phyloP scores from a whole-genome alignment of 2,113 vertebrate species.

The Rana temporaria region DNA sequence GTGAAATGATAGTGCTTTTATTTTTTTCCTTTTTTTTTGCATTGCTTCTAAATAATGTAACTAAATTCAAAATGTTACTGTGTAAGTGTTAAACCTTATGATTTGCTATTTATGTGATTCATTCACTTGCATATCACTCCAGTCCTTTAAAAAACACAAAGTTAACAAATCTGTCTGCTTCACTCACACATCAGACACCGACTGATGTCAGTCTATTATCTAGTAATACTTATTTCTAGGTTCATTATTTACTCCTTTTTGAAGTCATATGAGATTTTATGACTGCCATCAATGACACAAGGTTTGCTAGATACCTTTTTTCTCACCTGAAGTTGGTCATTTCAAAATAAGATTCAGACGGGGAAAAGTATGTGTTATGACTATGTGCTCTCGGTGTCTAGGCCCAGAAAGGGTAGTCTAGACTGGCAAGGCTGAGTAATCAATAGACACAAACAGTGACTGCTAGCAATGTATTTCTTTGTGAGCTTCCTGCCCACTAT shows the following conservation, averaged over 20 bases:
- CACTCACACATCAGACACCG: background rate
- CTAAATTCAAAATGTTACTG: too few species aligned
- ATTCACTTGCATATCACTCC: background rate
- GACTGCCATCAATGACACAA: background rate
- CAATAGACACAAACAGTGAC: slow-evolving; percentile 47
- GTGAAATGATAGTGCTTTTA: too few species aligned
- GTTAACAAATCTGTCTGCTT: slow-evolving; percentile 4
- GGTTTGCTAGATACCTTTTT: background rate
- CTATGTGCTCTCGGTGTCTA: slow-evolving; percentile 30
- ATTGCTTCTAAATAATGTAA: too few species aligned
- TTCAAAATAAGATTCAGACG: slow-evolving; percentile 22
- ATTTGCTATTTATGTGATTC: background rate
- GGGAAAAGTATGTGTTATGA: slow-evolving; percentile 34
- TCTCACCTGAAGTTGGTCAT: slow-evolving; percentile 33
- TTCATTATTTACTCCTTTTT: background rate
- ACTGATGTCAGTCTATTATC: background rate
- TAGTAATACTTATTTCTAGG: background rate
- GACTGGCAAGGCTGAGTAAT: slow-evolving; percentile 53
- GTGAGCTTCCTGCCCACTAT: slow-evolving; percentile 19
- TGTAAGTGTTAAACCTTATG: background rate
- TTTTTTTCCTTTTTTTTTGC: too few species aligned
- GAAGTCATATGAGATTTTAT: background rate
- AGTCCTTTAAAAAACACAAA: background rate
- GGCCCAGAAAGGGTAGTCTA: slow-evolving; percentile 39
- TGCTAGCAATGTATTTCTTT: slow-evolving; percentile 51